Evolutionary conservation across 2,113 vertebrate species (phyloP).

Genomic region (Cryptotis parvus): DNA sequence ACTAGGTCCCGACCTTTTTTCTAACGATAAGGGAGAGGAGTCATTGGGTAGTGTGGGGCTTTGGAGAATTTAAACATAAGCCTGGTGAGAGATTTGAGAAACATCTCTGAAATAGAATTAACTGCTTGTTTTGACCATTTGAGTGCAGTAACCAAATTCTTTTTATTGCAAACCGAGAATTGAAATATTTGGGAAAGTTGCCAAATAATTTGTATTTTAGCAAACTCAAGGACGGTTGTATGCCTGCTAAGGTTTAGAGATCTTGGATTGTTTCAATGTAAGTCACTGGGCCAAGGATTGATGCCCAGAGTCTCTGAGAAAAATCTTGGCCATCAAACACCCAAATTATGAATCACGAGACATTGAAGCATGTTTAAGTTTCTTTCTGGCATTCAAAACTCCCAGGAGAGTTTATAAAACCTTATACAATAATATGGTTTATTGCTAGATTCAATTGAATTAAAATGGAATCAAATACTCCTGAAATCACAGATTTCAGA

Average conservation of each 20-base stretch:
- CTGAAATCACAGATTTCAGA: slow-evolving; percentile 19
- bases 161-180: not conserved
- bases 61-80: not conserved
- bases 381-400: not conserved
- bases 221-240: not conserved
- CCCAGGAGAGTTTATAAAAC: not conserved
- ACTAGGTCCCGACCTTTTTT: not conserved
- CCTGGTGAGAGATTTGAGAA: not conserved
- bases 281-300: not conserved
- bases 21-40: not conserved
- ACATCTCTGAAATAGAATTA: not conserved
- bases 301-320: not conserved
- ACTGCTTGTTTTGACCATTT: not conserved
- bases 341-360: not conserved
- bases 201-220: not conserved
- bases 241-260: not conserved
- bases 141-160: not conserved
- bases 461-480: slow-evolving; percentile 27
- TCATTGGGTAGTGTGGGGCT: not conserved
- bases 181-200: not conserved
- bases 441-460: not conserved
- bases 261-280: not conserved
- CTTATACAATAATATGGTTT: not conserved
- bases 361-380: not conserved
- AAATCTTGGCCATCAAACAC: not conserved